A percentile compares a stretch with the other conserved stretches of the same genome.
These are phyloP conservation scores for Peromyscus californicus DNA, from an alignment of 2,113 vertebrate genomes.

Conservation along the genomic window DNA sequence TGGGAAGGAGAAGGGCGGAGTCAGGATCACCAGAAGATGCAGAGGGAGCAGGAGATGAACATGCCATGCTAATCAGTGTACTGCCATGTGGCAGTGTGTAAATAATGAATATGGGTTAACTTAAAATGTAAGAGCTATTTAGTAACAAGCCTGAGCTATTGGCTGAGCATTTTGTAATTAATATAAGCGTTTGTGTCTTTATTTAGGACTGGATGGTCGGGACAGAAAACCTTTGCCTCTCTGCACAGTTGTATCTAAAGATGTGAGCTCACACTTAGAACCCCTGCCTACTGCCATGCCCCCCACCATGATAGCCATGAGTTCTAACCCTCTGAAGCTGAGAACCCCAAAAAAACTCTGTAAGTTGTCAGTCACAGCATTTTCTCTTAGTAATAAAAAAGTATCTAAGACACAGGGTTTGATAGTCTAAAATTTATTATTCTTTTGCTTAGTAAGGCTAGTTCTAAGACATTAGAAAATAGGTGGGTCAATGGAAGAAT, in stretches of 20 bases:
- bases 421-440: background rate
- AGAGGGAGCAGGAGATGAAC: too few species aligned
- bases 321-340: background rate
- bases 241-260: background rate
- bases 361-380: background rate
- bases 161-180: too few species aligned
- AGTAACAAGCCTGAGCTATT: too few species aligned
- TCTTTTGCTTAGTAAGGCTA: background rate
- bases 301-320: background rate
- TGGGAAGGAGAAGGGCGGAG: too few species aligned
- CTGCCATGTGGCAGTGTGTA: too few species aligned
- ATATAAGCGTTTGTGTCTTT: too few species aligned
- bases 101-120: too few species aligned
- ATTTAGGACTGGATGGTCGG: too few species aligned
- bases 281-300: background rate
- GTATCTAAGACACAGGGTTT: background rate
- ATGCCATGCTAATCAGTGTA: too few species aligned
- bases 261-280: background rate
- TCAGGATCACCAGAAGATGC: too few species aligned
- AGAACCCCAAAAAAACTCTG: background rate
- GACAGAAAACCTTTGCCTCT: too few species aligned
- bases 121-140: too few species aligned
- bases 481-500: background rate
- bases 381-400: background rate
- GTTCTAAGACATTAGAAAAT: conserved; percentile 27